These are phyloP conservation scores for Anthopleura sola DNA, from an alignment of 64 coral and sea anemone species.

Conservation along the genomic window DNA sequence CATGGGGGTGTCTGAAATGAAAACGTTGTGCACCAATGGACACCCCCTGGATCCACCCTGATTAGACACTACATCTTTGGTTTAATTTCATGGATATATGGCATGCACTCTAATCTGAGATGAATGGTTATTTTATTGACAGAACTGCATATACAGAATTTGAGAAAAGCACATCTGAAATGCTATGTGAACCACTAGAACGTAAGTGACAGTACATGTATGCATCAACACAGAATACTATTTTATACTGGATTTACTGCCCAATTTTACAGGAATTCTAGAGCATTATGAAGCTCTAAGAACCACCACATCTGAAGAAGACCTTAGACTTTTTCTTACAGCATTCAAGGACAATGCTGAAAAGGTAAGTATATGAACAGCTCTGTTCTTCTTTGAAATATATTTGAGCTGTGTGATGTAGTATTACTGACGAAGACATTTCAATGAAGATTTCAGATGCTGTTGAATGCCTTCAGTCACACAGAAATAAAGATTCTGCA, in stretches of 20 bases:
- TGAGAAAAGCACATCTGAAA: slow-evolving; percentile 54
- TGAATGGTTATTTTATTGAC: slow-evolving; percentile 7
- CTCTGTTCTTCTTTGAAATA: neutral
- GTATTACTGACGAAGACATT: neutral
- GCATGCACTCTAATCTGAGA: too few species aligned
- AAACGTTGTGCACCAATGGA: too few species aligned
- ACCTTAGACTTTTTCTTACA: slow-evolving; percentile 66
- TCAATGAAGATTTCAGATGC: slow-evolving; percentile 46
- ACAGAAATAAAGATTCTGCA: slow-evolving; percentile 23
- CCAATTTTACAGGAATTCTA: slow-evolving; percentile 50
- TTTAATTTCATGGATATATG: too few species aligned
- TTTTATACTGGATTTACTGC: too few species aligned
- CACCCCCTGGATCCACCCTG: too few species aligned
- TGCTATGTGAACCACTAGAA: slow-evolving; percentile 69
- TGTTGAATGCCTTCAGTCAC: slow-evolving; percentile 34
- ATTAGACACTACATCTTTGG: too few species aligned
- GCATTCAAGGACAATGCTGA: slow-evolving; percentile 63
- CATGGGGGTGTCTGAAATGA: too few species aligned
- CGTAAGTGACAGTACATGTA: slow-evolving; percentile 11
- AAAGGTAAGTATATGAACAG: slow-evolving; percentile 39
- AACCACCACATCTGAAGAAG: slow-evolving; percentile 69
- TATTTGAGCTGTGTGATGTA: neutral
- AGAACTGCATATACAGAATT: slow-evolving; percentile 69
- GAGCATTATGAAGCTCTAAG: slow-evolving; percentile 60
- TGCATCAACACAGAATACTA: neutral